Conservation (phyloP, 2,888 invertebrate genomes). For the Hemistola chrysoprasaria region DNA sequence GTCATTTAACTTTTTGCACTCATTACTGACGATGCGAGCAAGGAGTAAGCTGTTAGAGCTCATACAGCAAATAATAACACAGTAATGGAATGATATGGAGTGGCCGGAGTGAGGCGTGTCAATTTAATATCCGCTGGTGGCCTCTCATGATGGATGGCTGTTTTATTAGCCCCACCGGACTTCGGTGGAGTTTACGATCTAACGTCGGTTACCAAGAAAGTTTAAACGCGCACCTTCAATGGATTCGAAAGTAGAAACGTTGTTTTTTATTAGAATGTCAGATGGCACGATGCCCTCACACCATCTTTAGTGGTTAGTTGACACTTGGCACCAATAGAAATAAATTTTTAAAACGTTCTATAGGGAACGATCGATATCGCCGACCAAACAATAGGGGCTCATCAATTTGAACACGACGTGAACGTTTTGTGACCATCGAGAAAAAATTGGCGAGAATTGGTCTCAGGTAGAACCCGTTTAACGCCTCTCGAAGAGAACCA, state of each 20-base stretch:
- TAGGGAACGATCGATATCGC: constrained; percentile 49
- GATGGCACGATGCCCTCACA: constrained; percentile 10
- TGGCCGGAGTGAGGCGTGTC: constrained; percentile 67
- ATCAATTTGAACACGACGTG: constrained; percentile 60
- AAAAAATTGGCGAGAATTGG: constrained; percentile 59
- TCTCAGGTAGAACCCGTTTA: constrained; percentile 64
- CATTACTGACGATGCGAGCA: constrained; percentile 26
- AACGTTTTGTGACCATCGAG: constrained; percentile 36
- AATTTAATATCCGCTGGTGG: constrained; percentile 75
- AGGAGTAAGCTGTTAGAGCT: constrained; percentile 33
- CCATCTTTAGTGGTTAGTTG: constrained; percentile 34
- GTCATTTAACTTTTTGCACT: constrained; percentile 31
- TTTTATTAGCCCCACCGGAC: constrained; percentile 63
- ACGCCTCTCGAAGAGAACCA: constrained; percentile 60
- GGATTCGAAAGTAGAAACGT: constrained; percentile 19
- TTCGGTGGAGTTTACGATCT: constrained; percentile 43
- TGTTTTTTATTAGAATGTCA: constrained; percentile 5
- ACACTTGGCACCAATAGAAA: constrained; percentile 32
- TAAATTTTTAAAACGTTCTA: constrained; percentile 36
- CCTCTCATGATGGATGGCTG: constrained; percentile 61
- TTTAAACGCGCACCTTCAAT: constrained; percentile 24
- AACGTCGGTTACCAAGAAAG: constrained; percentile 44
- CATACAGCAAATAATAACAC: constrained; percentile 44
- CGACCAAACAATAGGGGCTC: constrained; percentile 56
- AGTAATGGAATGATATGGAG: constrained; percentile 61